Evolutionary conservation across 2,888 invertebrate genomes (phyloP), one percentile per base, ranked within the genome.

Genomic region (Dysmachus trigonus): DNA sequence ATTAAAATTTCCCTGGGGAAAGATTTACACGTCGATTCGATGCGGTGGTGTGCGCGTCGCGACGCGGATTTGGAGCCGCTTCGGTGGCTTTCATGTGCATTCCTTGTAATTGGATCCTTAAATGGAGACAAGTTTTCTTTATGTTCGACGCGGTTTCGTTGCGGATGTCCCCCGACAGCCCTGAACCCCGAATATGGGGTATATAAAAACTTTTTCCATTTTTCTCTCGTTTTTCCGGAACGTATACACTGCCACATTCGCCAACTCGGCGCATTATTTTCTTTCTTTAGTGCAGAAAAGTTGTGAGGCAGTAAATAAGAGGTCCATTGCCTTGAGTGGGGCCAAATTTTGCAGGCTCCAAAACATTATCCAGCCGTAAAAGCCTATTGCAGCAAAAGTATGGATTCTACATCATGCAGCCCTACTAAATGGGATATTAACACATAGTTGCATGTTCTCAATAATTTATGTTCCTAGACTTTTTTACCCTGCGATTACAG

Each of bases 51-150:
- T 10, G 18, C 15, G 51, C 7, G 18, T 4, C 1, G 51, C n/a
- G 18, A 51, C 62, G 62, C 31, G 81, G n/a, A 33, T 47, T 35
- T 33, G 81, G 81, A 31, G 62, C 30, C 62, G 62, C 81, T 81
- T 81, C 35, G 41, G 38, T 41, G 27, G 33, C 27, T 71, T 71
- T 72, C 72, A 83, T 83, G 71, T 38, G 27, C 83, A 72, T 72
- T 72, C 72, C 71, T 71, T 72, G 83, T 83, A 83, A 83, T 83
- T 83, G 83, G 83, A 83, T 83, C 27, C 83, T 83, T 83, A 83
- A 83, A 83, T 83, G 83, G 83, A 22, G 72, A 41, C 83, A 33
- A 33, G 33, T 41, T 83, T 83, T 83, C 33, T 41, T 81, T 81
- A 27, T 22, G 27, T 81, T 18, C 18, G 41, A 22, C 35, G 27